phyloP scores from a whole-genome alignment of 2,113 vertebrate species.

The Nanger granti region DNA sequence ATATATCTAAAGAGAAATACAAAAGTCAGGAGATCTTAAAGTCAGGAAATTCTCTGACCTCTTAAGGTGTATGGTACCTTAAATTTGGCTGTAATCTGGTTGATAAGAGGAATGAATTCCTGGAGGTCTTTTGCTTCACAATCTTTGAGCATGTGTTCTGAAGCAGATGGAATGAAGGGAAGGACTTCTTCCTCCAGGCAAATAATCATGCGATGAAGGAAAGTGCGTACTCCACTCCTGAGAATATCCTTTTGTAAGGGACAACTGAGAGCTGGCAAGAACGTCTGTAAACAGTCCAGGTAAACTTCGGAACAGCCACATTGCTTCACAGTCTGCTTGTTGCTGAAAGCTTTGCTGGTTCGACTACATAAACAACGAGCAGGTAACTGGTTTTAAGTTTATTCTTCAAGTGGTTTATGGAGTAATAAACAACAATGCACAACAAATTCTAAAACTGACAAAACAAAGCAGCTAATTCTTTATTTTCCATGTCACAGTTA shows the following conservation, averaged over 20 bases:
- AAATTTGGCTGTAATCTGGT: slow-evolving; percentile 98
- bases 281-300: slow-evolving; percentile 92
- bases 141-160: slow-evolving; percentile 98
- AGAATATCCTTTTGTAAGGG: slow-evolving; percentile 91
- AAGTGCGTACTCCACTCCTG: slow-evolving; percentile 93
- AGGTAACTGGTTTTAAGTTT: background rate
- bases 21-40: background rate
- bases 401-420: background rate
- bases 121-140: slow-evolving; percentile 98
- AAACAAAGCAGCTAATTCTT: background rate
- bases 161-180: slow-evolving; percentile 94
- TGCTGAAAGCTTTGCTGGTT: slow-evolving; percentile 99
- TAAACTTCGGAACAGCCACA: slow-evolving; percentile 98
- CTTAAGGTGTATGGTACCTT: slow-evolving; percentile 79
- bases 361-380: slow-evolving; percentile 79
- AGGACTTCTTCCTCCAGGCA: slow-evolving; percentile 98
- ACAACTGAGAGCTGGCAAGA: slow-evolving; percentile 95
- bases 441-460: background rate
- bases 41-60: background rate
- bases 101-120: slow-evolving; percentile 99
- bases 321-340: slow-evolving; percentile 98
- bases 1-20: background rate
- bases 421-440: background rate
- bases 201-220: slow-evolving; percentile 99
- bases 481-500: background rate